These are phyloP conservation scores for Thermophis baileyi DNA, from an alignment of 2,113 vertebrate species.

Conservation along the genomic window DNA sequence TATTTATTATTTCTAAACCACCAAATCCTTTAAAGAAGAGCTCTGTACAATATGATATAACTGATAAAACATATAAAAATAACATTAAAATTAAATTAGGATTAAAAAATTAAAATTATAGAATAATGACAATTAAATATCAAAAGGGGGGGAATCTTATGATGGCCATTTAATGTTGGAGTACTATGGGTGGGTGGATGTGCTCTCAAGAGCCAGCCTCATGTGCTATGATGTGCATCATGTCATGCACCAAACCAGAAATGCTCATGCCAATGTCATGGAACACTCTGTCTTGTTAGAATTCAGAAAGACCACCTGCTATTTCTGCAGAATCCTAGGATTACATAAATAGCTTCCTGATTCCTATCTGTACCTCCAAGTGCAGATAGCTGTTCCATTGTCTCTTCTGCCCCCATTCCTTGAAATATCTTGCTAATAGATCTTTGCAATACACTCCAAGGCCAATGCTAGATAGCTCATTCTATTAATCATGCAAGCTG, in stretches of 20 bases:
- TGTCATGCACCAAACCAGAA: neutral
- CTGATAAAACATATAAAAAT: too few relatives aligned
- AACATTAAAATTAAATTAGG: neutral
- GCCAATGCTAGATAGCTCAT: neutral
- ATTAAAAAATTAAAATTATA: neutral
- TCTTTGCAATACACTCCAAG: neutral
- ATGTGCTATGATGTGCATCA: neutral
- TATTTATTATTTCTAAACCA: neutral
- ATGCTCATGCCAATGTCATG: neutral
- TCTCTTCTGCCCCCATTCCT: neutral
- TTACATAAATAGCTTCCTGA: neutral
- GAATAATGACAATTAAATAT: neutral
- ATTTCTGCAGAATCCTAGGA: neutral
- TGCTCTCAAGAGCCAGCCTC: neutral
- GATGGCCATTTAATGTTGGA: neutral
- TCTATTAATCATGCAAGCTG: neutral
- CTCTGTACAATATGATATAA: too few relatives aligned
- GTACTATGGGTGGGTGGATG: too few relatives aligned
- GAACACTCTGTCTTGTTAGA: neutral
- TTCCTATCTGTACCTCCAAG: neutral
- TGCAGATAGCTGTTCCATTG: neutral
- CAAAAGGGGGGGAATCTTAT: neutral
- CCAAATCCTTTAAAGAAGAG: too few relatives aligned
- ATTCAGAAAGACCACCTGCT: neutral
- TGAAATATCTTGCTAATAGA: neutral